Evolutionary conservation across 2,888 invertebrate genomes (phyloP).

Genomic region (Hofmannophila pseudospretella): DNA sequence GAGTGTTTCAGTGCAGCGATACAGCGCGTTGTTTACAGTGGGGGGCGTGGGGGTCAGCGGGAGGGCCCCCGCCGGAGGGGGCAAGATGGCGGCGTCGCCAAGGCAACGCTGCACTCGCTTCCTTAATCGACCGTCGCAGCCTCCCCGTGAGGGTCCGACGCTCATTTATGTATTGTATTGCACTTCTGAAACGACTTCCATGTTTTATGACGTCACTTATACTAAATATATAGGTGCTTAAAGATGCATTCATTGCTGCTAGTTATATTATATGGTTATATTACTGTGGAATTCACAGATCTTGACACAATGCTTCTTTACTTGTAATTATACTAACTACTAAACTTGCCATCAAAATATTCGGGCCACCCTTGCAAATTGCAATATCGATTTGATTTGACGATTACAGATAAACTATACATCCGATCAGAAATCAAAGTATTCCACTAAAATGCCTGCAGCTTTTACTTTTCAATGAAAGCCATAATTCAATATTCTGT

Average conservation of each 20-base stretch:
- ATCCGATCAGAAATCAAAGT: too few relatives aligned
- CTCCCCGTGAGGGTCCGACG: constrained; percentile 41
- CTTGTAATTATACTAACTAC: too few relatives aligned
- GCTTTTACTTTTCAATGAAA: too few relatives aligned
- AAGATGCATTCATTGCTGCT: not conserved
- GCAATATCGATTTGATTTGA: too few relatives aligned
- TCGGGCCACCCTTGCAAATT: too few relatives aligned
- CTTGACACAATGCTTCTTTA: too few relatives aligned
- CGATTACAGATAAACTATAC: too few relatives aligned
- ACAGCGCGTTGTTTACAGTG: constrained; percentile 72
- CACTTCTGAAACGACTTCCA: constrained; percentile 47
- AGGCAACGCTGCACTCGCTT: constrained; percentile 76
- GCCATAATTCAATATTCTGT: too few relatives aligned
- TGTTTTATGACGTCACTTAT: constrained; percentile 39
- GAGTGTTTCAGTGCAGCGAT: constrained; percentile 76
- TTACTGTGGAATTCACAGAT: too few relatives aligned
- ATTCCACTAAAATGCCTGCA: too few relatives aligned
- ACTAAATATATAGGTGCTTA: not conserved
- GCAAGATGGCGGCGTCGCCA: constrained; percentile 74
- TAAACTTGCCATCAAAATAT: too few relatives aligned
- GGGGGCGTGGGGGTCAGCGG: constrained; percentile 32
- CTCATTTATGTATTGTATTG: constrained; percentile 72
- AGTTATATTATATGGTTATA: not conserved
- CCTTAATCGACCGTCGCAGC: constrained; percentile 76
- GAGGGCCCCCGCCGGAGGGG: constrained; percentile 30